Evolutionary conservation across 2,888 invertebrate species (phyloP).

Genomic region (Stenoptilia bipunctidactyla): DNA sequence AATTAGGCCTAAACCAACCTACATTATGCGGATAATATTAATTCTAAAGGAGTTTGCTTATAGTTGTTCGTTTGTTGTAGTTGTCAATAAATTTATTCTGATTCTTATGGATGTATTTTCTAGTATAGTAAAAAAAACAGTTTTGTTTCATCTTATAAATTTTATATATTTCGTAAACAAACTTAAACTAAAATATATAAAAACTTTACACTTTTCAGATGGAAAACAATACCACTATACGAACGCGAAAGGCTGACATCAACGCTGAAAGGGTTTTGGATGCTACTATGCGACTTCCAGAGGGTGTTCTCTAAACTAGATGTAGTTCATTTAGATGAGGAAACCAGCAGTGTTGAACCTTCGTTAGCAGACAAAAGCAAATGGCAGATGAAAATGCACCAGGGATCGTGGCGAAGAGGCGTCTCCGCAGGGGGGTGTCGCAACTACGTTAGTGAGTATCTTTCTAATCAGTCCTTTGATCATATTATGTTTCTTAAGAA

Average conservation of each 20-base stretch:
- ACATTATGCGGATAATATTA: too few species aligned
- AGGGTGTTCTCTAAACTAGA: conserved; percentile 87
- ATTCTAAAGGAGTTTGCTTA: too few species aligned
- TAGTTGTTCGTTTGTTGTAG: too few species aligned
- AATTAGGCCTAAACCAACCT: too few species aligned
- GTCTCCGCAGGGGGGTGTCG: conserved; percentile 92
- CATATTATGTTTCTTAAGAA: too few species aligned
- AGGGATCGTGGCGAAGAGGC: conserved; percentile 88
- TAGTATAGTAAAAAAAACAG: too few species aligned
- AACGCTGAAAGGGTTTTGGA: conserved; percentile 84
- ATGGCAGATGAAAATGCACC: conserved; percentile 90
- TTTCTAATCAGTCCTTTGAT: too few species aligned
- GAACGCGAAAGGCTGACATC: conserved; percentile 81
- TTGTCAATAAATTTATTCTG: too few species aligned
- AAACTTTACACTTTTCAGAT: conserved; percentile 35
- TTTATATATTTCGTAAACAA: too few species aligned
- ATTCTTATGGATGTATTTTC: conserved; percentile 9
- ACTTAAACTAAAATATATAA: neutral
- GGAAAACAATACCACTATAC: conserved; percentile 81
- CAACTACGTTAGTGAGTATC: conserved; percentile 79
- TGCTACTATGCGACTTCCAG: conserved; percentile 85
- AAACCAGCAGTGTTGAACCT: conserved; percentile 88
- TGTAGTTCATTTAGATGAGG: conserved; percentile 87
- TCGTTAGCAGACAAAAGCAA: conserved; percentile 80
- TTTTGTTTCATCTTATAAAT: too few species aligned